Base-by-base conservation (phyloP, 1,140 invertebrate species). In the Latrodectus geometricus region DNA sequence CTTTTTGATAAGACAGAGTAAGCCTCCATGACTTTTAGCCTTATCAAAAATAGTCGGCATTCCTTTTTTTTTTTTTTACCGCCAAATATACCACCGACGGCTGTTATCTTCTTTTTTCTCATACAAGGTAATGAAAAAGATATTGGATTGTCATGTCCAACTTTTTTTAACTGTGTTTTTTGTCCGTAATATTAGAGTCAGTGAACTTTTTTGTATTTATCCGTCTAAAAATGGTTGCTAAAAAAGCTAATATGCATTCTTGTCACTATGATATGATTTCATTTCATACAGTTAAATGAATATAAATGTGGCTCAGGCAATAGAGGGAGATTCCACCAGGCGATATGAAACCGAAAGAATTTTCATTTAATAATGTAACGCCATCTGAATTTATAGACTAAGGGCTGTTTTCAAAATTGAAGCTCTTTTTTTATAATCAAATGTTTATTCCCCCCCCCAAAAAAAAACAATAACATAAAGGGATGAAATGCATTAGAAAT, bases 121-220 rank as follows among this genome's bases (percentile, higher is more conserved):
- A 48, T 9, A 21, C 9, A 21, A n/a, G 15, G 50, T 81, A 81
- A 81, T 81, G 78, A 81, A 81, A 81, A 81, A 81, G 66, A 72
- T 81, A 81, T 81, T 81, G 78, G 78, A 81, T 72, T 81, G 78
- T 56, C 78, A 23, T 81, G 50, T 81, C 49, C 20, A n/a, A 15
- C n/a, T 14, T 56, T 61, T 76, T 50, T 76, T 11, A 56, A 56
- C 49, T 20, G 35, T 69, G 21, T 21, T 8, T 61, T 61, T 17
- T 61, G 54, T 61, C 11, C 11, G 17, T 61, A 61, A 61, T 61
- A 49, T 52, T 66, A 15, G 76, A 66, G 61, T 48, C 56, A 66
- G 21, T 15, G 61, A 66, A 23, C 52, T 54, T 72, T 81, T 72
- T 81, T 81, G 50, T 81, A 9, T 23, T 11, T 48, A 23, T 74